phyloP scores from a whole-genome alignment of 2,888 invertebrate genomes.

The Harmothoe impar region DNA sequence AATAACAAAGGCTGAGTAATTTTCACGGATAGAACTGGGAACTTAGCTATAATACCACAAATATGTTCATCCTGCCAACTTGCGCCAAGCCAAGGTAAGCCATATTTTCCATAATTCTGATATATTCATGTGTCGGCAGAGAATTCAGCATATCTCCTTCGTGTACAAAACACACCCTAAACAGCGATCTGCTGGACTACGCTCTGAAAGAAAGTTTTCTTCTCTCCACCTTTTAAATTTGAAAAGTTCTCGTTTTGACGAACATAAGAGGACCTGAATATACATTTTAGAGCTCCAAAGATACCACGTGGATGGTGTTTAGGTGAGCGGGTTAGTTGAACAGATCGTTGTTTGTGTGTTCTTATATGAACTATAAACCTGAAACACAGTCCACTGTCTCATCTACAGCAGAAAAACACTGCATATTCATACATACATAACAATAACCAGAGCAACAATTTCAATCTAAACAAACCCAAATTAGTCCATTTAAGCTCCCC shows the following conservation, averaged over 20 bases:
- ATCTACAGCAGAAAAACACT: too few relatives aligned
- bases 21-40: too few relatives aligned
- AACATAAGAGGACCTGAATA: not conserved
- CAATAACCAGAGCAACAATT: too few relatives aligned
- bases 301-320: slow-evolving; percentile 10
- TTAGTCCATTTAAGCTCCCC: too few relatives aligned
- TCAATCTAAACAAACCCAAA: too few relatives aligned
- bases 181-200: slow-evolving; percentile 21
- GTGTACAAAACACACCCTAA: not conserved
- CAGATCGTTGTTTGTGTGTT: slow-evolving; percentile 45
- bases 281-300: slow-evolving; percentile 32
- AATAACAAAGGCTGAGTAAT: too few relatives aligned
- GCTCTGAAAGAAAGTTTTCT: not conserved
- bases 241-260: not conserved
- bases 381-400: too few relatives aligned
- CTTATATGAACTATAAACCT: too few relatives aligned
- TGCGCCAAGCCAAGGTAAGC: too few relatives aligned
- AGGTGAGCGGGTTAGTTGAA: slow-evolving; percentile 20
- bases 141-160: not conserved
- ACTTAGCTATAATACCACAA: too few relatives aligned
- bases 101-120: not conserved
- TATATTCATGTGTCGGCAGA: not conserved
- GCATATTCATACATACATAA: too few relatives aligned
- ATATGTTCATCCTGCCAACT: too few relatives aligned
- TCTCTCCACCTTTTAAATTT: not conserved